Conservation (phyloP, 2,888 invertebrate genomes). For the Netelia melanura region DNA sequence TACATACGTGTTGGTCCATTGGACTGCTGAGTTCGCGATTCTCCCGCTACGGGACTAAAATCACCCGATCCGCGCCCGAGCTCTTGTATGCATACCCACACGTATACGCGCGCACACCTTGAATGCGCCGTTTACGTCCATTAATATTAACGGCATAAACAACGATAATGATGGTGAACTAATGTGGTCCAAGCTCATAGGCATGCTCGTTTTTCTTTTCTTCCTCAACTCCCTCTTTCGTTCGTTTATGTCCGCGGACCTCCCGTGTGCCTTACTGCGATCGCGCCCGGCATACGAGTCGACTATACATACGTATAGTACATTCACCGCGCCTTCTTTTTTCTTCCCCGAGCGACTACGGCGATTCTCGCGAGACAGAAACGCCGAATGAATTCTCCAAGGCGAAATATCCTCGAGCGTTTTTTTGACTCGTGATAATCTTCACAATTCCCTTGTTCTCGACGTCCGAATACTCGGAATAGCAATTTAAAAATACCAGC, state of each 20-base stretch:
- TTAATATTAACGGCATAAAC: slow-evolving; percentile 81
- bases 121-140: slow-evolving; percentile 73
- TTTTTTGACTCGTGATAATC: slow-evolving; percentile 19
- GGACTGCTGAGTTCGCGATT: background rate
- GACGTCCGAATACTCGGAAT: slow-evolving; percentile 47
- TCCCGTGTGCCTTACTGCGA: slow-evolving; percentile 32
- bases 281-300: slow-evolving; percentile 24
- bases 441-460: slow-evolving; percentile 23
- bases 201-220: slow-evolving; percentile 22
- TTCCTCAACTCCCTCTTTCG: background rate
- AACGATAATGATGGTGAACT: slow-evolving; percentile 79
- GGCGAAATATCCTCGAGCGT: slow-evolving; percentile 22
- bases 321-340: slow-evolving; percentile 10
- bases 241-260: slow-evolving; percentile 7
- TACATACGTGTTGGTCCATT: slow-evolving; percentile 14
- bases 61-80: background rate
- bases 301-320: background rate
- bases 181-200: slow-evolving; percentile 41
- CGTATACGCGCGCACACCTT: background rate
- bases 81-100: background rate
- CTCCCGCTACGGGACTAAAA: slow-evolving; percentile 3
- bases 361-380: slow-evolving; percentile 26
- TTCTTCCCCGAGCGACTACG: slow-evolving; percentile 15
- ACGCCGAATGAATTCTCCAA: slow-evolving; percentile 4
- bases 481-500: slow-evolving; percentile 48